Base-by-base conservation (phyloP, 2,113 vertebrate species). In the Crotalus helleri region DNA sequence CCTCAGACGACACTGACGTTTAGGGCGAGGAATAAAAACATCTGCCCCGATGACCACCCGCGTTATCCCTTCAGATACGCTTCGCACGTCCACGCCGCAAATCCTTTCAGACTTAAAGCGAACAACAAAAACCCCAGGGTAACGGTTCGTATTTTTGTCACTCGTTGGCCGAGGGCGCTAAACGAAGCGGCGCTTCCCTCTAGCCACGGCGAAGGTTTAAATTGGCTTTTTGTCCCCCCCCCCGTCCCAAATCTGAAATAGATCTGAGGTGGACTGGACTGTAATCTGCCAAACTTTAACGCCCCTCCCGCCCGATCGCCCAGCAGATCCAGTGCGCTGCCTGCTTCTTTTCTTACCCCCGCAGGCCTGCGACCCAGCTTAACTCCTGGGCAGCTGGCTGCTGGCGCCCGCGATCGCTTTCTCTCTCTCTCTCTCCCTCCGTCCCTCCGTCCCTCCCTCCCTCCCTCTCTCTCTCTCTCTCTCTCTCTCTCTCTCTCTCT, bases 381-480 rank as follows among this genome's bases (percentile, higher is more conserved):
- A 9, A 81, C 6, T 19, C 33, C 69, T 81, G 33, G 17, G 17
- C 69, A 33, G 69, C 33, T 21, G 39, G 39, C 39, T 17, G n/a
- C 64, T 74, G n/a, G 0, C n/a, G 5, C n/a, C 64, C 64, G 69
- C 69, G 33, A 19, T 81, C 69, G 33, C 54, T 8, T 49, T 49
- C 55, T 12, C 55, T 26, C 61, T 0, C n/a, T 4, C 46, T 19
- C n/a, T 46, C 3, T n/a, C n/a, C n/a, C n/a, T n/a, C n/a, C n/a
- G n/a, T n/a, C n/a, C n/a, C n/a, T n/a, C n/a, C n/a, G n/a, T n/a
- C 55, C 49, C 17, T 26, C 6, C 12, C 11, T n/a, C 44, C 1
- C 15, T 9, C 49, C 5, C 9, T 0, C 3, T 15, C 46, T 0
- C n/a, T 2, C 46, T 13, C n/a, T 0, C 3, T 44, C 44, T 0